Base-by-base conservation (phyloP, 2,888 invertebrate genomes). In the Sabatieria punctata region DNA sequence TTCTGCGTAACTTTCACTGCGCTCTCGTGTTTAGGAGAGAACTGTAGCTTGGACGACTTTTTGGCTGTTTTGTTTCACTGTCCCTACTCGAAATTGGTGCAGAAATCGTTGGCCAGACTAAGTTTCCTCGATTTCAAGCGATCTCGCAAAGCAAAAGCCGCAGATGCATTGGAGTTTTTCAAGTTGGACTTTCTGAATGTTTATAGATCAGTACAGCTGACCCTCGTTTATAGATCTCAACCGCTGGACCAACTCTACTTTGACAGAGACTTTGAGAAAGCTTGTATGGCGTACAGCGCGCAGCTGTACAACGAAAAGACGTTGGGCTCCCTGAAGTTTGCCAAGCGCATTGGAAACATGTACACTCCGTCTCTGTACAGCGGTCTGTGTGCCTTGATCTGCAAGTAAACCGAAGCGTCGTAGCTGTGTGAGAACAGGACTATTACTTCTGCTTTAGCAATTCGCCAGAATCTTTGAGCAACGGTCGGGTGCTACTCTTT, bases 301-400 rank as follows among this genome's bases (percentile, higher is more conserved):
- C 65, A 72, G 2, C 66, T 78, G 38, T 95, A 84, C 66, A 73
- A 77, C 47, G 66, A 73, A 45, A 91, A 89, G 71, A 93, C 93
- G 0, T 77, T 80, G 57, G 85, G 86, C 2, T 81, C 85, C 1
- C 68, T 97, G 21, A 70, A 80, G 46, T 69, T 93, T 52, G 82
- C 95, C 3, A 82, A 78, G 64, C 81, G 85, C 71, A 80, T 95
- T 46, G 97, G 97, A 8, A 99, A 97, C 65, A 95, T 95, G 95
- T 99, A 99, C 67, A 97, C 97, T 1, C 80, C 95, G 0, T 93
- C 93, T 0, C 73, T 97, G 25, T 97, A 93, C 68, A 84, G 85
- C 2, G 85, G 95, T 3, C 72, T 97, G 13, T 79, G 82, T 0
- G 89, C 91, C 4, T 78, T n/a, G n/a, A n/a, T n/a, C n/a, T n/a